phyloP scores from a whole-genome alignment of 2,888 invertebrate genomes.

The Agrypnus murinus region DNA sequence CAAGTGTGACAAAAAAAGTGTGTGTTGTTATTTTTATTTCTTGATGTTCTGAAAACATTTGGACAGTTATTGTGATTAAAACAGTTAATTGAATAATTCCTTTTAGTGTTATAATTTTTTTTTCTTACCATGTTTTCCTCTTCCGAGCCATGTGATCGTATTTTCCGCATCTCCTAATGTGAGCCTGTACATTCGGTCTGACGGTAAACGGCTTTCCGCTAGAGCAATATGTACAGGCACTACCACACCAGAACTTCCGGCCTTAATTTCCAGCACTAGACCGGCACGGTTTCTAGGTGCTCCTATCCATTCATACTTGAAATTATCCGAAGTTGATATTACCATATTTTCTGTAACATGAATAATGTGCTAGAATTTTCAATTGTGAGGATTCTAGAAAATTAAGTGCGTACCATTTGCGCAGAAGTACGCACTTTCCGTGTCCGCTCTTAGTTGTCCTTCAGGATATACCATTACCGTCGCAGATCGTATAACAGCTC shows the following conservation, averaged over 20 bases:
- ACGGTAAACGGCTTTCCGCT: slow-evolving; percentile 73
- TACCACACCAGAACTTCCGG: slow-evolving; percentile 71
- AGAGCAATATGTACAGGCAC: slow-evolving; percentile 75
- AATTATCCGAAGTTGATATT: slow-evolving; percentile 77
- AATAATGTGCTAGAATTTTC: no score
- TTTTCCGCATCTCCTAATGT: slow-evolving; percentile 77
- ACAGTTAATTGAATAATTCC: no score
- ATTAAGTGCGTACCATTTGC: slow-evolving; percentile 74
- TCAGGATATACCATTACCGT: slow-evolving; percentile 77
- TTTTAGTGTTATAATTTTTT: no score
- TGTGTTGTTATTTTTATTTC: no score
- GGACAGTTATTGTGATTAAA: no score
- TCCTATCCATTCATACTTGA: slow-evolving; percentile 79
- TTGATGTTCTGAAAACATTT: no score
- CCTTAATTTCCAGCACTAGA: slow-evolving; percentile 76
- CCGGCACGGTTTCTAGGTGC: slow-evolving; percentile 79
- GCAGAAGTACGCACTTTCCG: slow-evolving; percentile 81
- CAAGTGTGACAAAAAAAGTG: no score
- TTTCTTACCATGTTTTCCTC: slow-evolving; percentile 77
- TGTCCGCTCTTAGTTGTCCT: slow-evolving; percentile 78
- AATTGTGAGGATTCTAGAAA: not conserved
- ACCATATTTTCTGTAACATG: slow-evolving; percentile 77
- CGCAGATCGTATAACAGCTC: slow-evolving; percentile 77
- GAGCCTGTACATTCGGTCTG: slow-evolving; percentile 77
- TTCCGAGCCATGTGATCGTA: slow-evolving; percentile 76